Percentiles rank a stretch among this genome's conserved stretches.
These are phyloP conservation scores for Rhinolophus ferrumequinum DNA, from an alignment of 2,113 vertebrate species.

Conservation along the genomic window DNA sequence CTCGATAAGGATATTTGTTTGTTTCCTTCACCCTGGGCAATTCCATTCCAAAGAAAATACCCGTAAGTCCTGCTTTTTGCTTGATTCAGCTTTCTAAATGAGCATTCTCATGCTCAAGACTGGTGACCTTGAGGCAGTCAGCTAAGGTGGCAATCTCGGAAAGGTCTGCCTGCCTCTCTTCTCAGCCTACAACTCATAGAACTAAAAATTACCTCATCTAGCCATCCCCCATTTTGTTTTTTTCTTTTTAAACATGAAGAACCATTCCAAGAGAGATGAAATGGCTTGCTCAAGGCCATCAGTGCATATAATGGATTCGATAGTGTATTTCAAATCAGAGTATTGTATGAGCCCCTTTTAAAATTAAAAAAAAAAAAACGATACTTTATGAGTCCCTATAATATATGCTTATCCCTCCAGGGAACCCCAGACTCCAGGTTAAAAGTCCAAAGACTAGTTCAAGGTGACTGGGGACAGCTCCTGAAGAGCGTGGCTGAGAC, in stretches of 20 bases:
- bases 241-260: not conserved
- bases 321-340: conserved; percentile 17
- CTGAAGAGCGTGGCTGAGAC: not conserved
- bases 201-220: conserved; percentile 22
- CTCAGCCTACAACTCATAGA: not conserved
- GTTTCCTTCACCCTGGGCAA: conserved; percentile 39
- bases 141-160: not conserved
- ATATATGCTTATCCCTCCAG: not conserved
- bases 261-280: not conserved
- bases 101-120: not conserved
- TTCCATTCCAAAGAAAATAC: conserved; percentile 34
- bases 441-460: not conserved
- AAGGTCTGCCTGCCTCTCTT: conserved; percentile 18
- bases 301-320: not conserved
- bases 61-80: not conserved
- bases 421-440: not conserved
- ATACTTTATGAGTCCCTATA: not conserved
- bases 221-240: not conserved
- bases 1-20: not conserved
- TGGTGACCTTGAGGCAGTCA: conserved; percentile 21
- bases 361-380: not conserved
- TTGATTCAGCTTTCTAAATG: not conserved
- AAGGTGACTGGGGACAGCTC: not conserved
- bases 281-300: conserved; percentile 10
- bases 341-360: not conserved